Evolutionary conservation across 2,113 vertebrate species (phyloP).

Genomic region (Felis chaus): DNA sequence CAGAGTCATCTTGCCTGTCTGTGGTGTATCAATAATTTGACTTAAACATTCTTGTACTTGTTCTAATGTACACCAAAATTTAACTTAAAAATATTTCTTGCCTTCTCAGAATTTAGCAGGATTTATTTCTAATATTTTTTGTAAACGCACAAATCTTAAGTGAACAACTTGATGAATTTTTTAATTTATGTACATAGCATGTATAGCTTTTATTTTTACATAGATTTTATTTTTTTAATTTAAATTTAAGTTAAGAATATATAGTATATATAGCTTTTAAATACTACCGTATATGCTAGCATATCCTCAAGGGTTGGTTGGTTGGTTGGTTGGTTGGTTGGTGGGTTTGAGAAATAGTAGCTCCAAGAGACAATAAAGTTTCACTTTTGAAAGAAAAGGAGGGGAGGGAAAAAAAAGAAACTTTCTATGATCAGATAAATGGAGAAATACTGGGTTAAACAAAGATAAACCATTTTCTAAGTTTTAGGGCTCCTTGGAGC

Average conservation of each 20-base stretch:
- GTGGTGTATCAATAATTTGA: background rate
- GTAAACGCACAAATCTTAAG: conserved; percentile 31
- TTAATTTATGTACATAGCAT: background rate
- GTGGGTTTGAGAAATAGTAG: conserved; percentile 4
- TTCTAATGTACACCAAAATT: conserved; percentile 32
- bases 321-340: background rate
- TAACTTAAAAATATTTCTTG: background rate
- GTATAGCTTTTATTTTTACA: background rate
- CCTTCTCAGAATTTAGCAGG: background rate
- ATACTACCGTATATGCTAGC: background rate
- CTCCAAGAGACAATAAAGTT: conserved; percentile 5
- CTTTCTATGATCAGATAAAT: background rate
- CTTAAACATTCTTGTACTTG: conserved; percentile 8
- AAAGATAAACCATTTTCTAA: conserved; percentile 29
- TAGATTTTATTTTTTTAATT: background rate
- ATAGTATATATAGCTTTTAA: background rate
- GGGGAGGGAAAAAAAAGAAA: background rate
- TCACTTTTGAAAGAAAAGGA: background rate
- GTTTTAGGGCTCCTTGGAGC: background rate
- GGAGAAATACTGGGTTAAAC: background rate
- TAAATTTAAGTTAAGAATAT: no score
- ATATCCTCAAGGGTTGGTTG: background rate
- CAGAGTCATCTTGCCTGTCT: background rate
- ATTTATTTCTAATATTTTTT: background rate
- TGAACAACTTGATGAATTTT: background rate